Evolutionary conservation across 2,888 invertebrate genomes (phyloP), one percentile per base, ranked within the genome.

Genomic region (Sesia apiformis): DNA sequence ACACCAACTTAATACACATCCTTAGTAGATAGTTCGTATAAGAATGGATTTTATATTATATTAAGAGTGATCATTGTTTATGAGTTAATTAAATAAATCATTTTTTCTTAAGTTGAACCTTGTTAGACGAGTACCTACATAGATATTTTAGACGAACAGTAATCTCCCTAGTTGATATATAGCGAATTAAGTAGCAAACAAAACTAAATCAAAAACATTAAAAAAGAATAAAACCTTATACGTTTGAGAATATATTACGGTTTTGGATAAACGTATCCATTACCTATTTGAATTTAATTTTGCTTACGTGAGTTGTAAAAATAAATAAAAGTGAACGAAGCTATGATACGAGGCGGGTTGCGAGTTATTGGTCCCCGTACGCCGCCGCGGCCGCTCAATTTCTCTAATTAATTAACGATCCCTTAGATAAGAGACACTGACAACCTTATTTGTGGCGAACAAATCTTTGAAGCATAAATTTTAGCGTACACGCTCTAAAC

Each of bases 321-420:
- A 89, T 89, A 88, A 88, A 88, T 84, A 87, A 86, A 85, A 73
- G 74, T 68, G 70, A 76, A 68, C 74, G 74, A 77, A 82, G 84
- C 82, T 87, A 88, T 89, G 87, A 88, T 88, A 89, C 84, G 83
- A 83, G 83, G 78, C 76, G 81, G 78, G 83, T 81, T 78, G 86
- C 87, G 85, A 89, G 88, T 88, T 89, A 89, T 88, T 78, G 86
- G 83, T 87, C 89, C 89, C 89, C 69, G 77, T 75, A 75, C 84
- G 72, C 79, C 76, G 79, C 78, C 74, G 80, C 79, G 80, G 81
- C 80, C 84, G 84, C 82, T 87, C 88, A 89, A 89, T 88, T 87
- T 88, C 88, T 88, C 88, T 89, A 89, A 89, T 89, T 89, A 89
- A 88, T 88, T 88, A 88, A 84, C 85, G 89, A 89, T 89, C 84